A percentile compares a stretch with the other conserved stretches of the same genome.
phyloP scores from a whole-genome alignment of 2,113 vertebrate genomes.

The Siphamia tubifer region DNA sequence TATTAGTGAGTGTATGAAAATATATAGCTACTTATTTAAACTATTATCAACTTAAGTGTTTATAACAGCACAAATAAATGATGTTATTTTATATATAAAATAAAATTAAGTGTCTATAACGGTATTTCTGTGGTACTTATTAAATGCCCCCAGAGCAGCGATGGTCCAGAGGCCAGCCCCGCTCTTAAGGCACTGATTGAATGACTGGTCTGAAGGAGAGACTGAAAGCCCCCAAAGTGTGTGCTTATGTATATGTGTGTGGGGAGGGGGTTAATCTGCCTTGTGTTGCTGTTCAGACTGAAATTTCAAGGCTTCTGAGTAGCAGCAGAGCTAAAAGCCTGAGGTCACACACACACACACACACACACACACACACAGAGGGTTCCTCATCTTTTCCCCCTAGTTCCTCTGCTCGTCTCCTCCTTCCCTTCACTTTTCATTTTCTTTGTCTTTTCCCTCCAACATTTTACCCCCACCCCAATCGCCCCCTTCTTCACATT shows the following conservation, averaged over 20 bases:
- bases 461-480: constrained; percentile 1
- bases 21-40: too few relatives aligned
- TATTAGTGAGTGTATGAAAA: too few relatives aligned
- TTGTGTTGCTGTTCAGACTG: constrained; percentile 47
- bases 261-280: constrained; percentile 41
- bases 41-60: too few relatives aligned
- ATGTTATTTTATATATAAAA: too few relatives aligned
- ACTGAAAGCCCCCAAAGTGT: neutral
- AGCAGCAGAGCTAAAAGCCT: constrained; percentile 23
- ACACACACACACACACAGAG: constrained; percentile 24
- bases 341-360: constrained; percentile 38
- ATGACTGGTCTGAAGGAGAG: constrained; percentile 13
- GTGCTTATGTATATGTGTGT: neutral
- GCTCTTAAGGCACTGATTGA: constrained; percentile 10
- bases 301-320: constrained; percentile 56
- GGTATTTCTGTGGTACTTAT: neutral
- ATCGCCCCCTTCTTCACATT: constrained; percentile 25
- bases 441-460: constrained; percentile 45
- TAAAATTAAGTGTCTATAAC: too few relatives aligned
- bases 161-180: constrained; percentile 3
- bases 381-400: constrained; percentile 16
- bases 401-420: neutral
- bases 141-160: neutral
- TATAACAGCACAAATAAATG: neutral
- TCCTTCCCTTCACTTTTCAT: constrained; percentile 9